Evolutionary conservation across 1,140 invertebrate species (phyloP).

Genomic region (Tyrophagus putrescentiae): DNA sequence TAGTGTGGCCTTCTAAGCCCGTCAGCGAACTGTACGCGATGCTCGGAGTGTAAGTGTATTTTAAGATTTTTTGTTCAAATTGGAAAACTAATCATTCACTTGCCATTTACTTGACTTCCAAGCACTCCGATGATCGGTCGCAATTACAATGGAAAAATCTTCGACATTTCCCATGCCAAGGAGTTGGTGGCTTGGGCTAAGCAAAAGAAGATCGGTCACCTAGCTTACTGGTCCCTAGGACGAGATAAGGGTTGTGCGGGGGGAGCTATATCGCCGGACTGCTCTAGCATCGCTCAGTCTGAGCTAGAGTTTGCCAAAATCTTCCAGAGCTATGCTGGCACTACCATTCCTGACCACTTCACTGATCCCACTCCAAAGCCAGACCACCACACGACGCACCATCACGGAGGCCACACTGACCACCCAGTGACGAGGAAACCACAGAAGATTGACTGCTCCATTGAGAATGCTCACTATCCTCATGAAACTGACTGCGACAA

Average conservation of each 20-base stretch:
- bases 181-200: constrained; percentile 28
- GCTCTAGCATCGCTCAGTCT: constrained; percentile 15
- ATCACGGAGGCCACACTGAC: neutral
- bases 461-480: neutral
- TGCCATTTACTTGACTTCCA: too few species aligned
- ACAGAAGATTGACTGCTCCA: constrained; percentile 11
- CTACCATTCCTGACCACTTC: neutral
- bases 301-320: constrained; percentile 21
- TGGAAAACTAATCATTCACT: too few species aligned
- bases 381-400: neutral
- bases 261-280: constrained; percentile 13
- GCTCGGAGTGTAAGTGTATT: constrained; percentile 25
- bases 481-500: constrained; percentile 13
- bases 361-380: neutral
- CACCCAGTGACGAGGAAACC: neutral
- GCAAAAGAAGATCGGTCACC: constrained; percentile 25
- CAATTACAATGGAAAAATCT: constrained; percentile 29
- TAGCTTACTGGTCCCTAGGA: constrained; percentile 28
- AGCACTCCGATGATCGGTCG: constrained; percentile 29
- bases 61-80: too few species aligned
- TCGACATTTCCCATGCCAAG: constrained; percentile 24
- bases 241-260: constrained; percentile 27
- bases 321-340: constrained; percentile 14
- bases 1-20: constrained; percentile 27
- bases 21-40: constrained; percentile 25